Evolutionary conservation across 2,113 vertebrate species (phyloP).

Genomic region (Meles meles): DNA sequence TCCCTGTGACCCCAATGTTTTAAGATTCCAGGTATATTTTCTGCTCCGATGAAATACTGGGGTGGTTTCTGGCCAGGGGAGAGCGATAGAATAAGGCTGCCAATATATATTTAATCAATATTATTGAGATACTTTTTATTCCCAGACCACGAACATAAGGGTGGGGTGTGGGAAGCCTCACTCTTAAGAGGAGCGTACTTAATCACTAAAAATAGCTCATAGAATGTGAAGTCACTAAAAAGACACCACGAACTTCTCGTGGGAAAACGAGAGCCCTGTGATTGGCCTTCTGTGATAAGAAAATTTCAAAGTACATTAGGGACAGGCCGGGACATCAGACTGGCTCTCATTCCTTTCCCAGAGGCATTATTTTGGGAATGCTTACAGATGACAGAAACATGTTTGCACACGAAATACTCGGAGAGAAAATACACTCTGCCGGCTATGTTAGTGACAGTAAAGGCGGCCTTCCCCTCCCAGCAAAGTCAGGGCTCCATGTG

Average conservation of each 20-base stretch:
- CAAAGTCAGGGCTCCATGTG: background rate
- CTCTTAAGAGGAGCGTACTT: background rate
- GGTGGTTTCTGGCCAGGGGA: background rate
- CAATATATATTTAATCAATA: conserved; percentile 16
- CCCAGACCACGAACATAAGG: background rate
- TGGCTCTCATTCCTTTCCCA: conserved; percentile 10
- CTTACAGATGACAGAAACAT: conserved; percentile 26
- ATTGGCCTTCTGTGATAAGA: conserved; percentile 62
- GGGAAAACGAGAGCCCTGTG: conserved; percentile 52
- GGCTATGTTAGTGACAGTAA: background rate
- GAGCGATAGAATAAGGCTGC: background rate
- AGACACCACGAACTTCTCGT: conserved; percentile 32
- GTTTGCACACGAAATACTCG: background rate
- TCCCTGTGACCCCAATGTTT: background rate
- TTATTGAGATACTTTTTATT: conserved; percentile 40
- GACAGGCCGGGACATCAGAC: background rate
- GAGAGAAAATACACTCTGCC: background rate
- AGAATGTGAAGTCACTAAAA: conserved; percentile 59
- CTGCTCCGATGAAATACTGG: conserved; percentile 25
- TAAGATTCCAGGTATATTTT: background rate
- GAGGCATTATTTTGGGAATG: conserved; percentile 56
- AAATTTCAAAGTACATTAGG: conserved; percentile 41
- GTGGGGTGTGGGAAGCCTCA: background rate
- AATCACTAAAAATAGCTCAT: conserved; percentile 56
- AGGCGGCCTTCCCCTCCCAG: background rate